Base-by-base conservation (phyloP, 2,888 invertebrate species). In the Neocrepidodera transversa region DNA sequence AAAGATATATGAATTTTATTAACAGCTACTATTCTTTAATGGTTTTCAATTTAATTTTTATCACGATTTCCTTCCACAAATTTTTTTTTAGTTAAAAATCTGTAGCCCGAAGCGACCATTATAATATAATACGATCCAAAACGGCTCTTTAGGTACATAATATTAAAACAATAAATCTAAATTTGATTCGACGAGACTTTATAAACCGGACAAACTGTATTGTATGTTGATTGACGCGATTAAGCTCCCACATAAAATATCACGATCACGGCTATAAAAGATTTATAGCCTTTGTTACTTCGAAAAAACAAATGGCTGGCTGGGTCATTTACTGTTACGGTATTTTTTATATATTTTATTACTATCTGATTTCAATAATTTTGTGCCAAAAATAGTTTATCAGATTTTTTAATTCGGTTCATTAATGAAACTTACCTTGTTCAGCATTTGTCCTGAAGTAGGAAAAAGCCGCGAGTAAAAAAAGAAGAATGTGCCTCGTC, bases 361-460 rank as follows among this genome's bases (percentile, higher is more conserved):
- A n/a, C n/a, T n/a, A n/a, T n/a, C n/a, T n/a, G n/a, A n/a, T n/a
- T n/a, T n/a, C n/a, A n/a, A n/a, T n/a, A n/a, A n/a, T n/a, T n/a
- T n/a, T n/a, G n/a, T n/a, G n/a, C n/a, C n/a, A n/a, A n/a, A n/a
- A n/a, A n/a, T n/a, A n/a, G n/a, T n/a, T n/a, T n/a, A n/a, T n/a
- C n/a, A n/a, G n/a, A n/a, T n/a, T n/a, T n/a, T n/a, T n/a, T n/a
- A n/a, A n/a, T n/a, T n/a, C n/a, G n/a, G n/a, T n/a, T n/a, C n/a
- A n/a, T n/a, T n/a, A n/a, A n/a, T n/a, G n/a, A 30, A 30, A 55
- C 71, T 70, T 68, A 74, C 74, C 74, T 72, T 74, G 74, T 67
- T 74, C 74, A 38, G 70, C 70, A 49, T 60, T 59, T 60, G 63
- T 67, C 60, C 62, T 66, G 23, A 65, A 63, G 32, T 59, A 54